A percentile compares a stretch with the other conserved stretches of the same genome.
Evolutionary conservation across 2,113 vertebrate genomes (phyloP).

Genomic region (Holacanthus passer): DNA sequence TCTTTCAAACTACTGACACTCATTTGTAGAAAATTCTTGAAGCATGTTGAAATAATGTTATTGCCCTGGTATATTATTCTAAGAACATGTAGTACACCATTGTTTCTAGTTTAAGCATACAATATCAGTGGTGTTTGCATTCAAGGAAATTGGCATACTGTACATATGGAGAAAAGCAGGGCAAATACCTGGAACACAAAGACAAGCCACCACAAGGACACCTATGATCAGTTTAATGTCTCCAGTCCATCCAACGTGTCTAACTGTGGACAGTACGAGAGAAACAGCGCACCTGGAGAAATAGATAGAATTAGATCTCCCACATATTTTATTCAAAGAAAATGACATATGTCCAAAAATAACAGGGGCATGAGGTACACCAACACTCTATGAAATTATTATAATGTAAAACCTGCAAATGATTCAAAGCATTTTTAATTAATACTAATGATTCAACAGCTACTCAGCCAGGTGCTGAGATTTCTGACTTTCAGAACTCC

Average conservation of each 20-base stretch:
- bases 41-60: not conserved
- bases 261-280: not conserved
- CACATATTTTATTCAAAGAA: slow-evolving; percentile 1
- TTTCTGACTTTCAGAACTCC: slow-evolving; percentile 18
- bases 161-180: not conserved
- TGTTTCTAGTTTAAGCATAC: not conserved
- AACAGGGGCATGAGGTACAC: not conserved
- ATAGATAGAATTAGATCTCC: too few species aligned
- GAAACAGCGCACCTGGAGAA: not conserved
- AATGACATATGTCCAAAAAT: not conserved
- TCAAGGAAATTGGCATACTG: too few species aligned
- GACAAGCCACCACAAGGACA: not conserved
- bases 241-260: not conserved
- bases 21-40: not conserved
- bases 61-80: not conserved
- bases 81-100: not conserved
- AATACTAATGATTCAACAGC: not conserved
- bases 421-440: not conserved
- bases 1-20: not conserved
- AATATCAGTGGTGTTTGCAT: too few species aligned
- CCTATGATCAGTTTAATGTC: not conserved
- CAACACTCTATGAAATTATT: not conserved
- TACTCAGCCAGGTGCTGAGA: not conserved
- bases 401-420: not conserved
- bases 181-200: not conserved